phyloP scores from a whole-genome alignment of 2,113 vertebrate species.

The Scatophagus argus region DNA sequence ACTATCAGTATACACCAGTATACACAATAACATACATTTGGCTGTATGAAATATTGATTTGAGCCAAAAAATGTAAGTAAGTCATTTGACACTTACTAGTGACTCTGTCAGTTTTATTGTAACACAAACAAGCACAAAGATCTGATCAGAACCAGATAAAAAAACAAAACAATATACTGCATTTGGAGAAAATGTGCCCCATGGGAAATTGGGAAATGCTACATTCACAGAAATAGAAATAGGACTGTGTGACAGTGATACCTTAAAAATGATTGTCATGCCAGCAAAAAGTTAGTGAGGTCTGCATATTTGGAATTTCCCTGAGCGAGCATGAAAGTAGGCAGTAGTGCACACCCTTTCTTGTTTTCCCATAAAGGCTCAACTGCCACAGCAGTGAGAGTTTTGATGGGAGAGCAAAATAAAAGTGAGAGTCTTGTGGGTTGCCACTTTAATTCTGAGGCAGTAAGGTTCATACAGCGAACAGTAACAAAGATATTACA shows the following conservation, averaged over 20 bases:
- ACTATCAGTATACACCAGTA: too few relatives aligned
- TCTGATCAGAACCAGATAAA: too few relatives aligned
- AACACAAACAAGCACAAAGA: too few relatives aligned
- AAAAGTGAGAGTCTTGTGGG: constrained; percentile 30
- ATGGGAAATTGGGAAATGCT: neutral
- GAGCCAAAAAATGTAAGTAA: too few relatives aligned
- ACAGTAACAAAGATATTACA: constrained; percentile 11
- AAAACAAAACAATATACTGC: neutral
- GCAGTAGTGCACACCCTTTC: neutral
- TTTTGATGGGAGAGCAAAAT: neutral
- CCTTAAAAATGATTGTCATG: neutral
- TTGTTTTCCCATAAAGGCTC: constrained; percentile 19
- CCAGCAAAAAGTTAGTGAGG: neutral
- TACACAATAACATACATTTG: too few relatives aligned
- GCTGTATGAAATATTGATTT: too few relatives aligned
- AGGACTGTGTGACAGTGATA: neutral
- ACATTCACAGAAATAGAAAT: neutral
- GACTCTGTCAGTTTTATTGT: too few relatives aligned
- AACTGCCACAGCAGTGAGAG: constrained; percentile 3
- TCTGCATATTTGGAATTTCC: constrained; percentile 42
- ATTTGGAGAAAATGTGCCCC: neutral
- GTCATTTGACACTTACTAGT: too few relatives aligned
- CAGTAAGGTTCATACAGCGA: neutral
- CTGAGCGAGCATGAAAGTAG: neutral
- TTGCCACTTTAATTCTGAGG: constrained; percentile 6